These are phyloP conservation scores for Hippolais icterina DNA, from an alignment of 2,113 vertebrate genomes.

Conservation along the genomic window DNA sequence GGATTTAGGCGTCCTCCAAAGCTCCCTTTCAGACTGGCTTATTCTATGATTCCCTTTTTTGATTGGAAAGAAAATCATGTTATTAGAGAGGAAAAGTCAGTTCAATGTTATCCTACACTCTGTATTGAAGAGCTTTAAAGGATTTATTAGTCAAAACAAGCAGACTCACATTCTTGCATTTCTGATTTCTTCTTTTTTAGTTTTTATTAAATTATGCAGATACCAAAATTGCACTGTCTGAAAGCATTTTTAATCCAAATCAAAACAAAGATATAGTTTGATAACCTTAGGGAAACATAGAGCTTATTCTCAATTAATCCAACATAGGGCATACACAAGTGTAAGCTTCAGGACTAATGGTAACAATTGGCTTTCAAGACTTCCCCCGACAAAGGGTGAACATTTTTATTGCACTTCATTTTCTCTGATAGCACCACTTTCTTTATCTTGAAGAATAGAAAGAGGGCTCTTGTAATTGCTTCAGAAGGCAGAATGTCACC, in stretches of 20 bases:
- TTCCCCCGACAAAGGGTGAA: rapidly evolving
- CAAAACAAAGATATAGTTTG: not conserved
- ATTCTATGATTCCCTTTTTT: not conserved
- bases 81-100: not conserved
- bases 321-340: not conserved
- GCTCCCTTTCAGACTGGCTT: not conserved
- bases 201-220: not conserved
- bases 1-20: not conserved
- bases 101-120: not conserved
- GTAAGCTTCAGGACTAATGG: not conserved
- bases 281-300: not conserved
- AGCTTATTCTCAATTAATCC: not conserved
- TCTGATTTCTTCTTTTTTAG: not conserved
- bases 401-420: not conserved
- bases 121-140: not conserved
- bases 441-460: not conserved
- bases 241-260: not conserved
- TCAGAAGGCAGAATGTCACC: not conserved
- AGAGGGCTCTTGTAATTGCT: not conserved
- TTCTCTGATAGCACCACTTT: not conserved
- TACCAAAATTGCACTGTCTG: not conserved
- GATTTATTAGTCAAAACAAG: not conserved
- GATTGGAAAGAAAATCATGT: not conserved
- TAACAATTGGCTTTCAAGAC: not conserved
- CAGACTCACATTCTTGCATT: not conserved